Percentiles rank a stretch among this genome's conserved stretches.
Conservation (phyloP, 2,888 invertebrate species). For the Phyllotreta cruciferae region DNA sequence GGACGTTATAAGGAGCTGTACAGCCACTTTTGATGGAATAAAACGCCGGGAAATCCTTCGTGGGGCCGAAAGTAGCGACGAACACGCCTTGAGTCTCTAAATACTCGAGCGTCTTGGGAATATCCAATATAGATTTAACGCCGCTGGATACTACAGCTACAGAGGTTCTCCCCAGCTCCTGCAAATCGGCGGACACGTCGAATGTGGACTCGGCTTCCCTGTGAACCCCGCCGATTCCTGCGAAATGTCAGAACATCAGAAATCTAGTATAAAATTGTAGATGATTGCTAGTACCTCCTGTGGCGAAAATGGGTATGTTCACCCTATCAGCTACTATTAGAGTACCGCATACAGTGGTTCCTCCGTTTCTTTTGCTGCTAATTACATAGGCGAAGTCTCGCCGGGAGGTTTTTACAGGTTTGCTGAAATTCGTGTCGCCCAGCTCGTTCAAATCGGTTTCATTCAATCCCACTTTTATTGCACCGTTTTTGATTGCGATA, state of each 20-base stretch:
- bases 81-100: slow-evolving; percentile 96
- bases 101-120: slow-evolving; percentile 91
- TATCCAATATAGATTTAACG: slow-evolving; percentile 96
- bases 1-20: slow-evolving; percentile 74
- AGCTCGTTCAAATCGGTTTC: slow-evolving; percentile 70
- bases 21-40: slow-evolving; percentile 81
- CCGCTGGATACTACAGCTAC: slow-evolving; percentile 95
- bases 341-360: slow-evolving; percentile 96
- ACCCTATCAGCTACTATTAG: slow-evolving; percentile 82
- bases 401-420: slow-evolving; percentile 82
- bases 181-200: slow-evolving; percentile 95
- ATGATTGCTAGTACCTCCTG: slow-evolving; percentile 70
- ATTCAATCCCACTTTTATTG: slow-evolving; percentile 80
- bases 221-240: slow-evolving; percentile 91
- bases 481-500: slow-evolving; percentile 85
- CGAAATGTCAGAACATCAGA: slow-evolving; percentile 23
- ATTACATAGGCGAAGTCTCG: slow-evolving; percentile 83
- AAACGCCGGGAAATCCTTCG: slow-evolving; percentile 89
- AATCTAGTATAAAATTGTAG: not conserved
- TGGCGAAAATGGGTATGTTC: slow-evolving; percentile 91
- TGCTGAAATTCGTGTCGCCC: slow-evolving; percentile 61
- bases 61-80: slow-evolving; percentile 78
- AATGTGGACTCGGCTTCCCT: slow-evolving; percentile 83
- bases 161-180: slow-evolving; percentile 85
- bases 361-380: slow-evolving; percentile 77